Percentiles rank a stretch among this genome's conserved stretches.
phyloP scores from a whole-genome alignment of 2,113 vertebrate genomes.

The Mustela lutreola region DNA sequence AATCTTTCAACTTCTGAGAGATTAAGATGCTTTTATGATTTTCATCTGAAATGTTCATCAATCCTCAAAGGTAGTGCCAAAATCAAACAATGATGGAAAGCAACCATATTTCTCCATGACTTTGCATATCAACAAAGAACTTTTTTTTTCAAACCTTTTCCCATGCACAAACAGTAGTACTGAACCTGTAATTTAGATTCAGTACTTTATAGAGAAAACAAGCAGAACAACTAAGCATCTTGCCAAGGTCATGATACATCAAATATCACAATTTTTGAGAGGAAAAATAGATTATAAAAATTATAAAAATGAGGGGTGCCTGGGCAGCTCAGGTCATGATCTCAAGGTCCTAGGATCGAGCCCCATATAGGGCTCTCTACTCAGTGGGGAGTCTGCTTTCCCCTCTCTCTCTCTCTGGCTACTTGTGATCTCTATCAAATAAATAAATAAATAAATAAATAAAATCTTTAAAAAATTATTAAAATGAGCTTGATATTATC shows the following conservation, averaged over 20 bases:
- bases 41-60: background rate
- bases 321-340: too few species aligned
- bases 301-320: background rate
- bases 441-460: too few species aligned
- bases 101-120: background rate
- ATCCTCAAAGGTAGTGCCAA: background rate
- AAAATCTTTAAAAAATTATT: background rate
- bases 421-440: too few species aligned
- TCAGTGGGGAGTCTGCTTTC: too few species aligned
- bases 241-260: slow-evolving; percentile 16
- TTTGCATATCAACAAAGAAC: background rate
- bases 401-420: too few species aligned
- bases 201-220: slow-evolving; percentile 29
- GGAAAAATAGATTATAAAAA: background rate
- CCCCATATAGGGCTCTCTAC: too few species aligned
- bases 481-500: background rate
- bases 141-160: slow-evolving; percentile 1
- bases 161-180: background rate
- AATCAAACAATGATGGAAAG: background rate
- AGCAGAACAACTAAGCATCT: background rate
- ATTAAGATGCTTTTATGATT: background rate
- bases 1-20: background rate
- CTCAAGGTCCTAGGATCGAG: too few species aligned
- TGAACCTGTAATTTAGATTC: background rate
- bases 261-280: background rate